Evolutionary conservation across 2,888 invertebrate species (phyloP), one percentile per base, ranked within the genome.

Genomic region (Gortyna flavago): DNA sequence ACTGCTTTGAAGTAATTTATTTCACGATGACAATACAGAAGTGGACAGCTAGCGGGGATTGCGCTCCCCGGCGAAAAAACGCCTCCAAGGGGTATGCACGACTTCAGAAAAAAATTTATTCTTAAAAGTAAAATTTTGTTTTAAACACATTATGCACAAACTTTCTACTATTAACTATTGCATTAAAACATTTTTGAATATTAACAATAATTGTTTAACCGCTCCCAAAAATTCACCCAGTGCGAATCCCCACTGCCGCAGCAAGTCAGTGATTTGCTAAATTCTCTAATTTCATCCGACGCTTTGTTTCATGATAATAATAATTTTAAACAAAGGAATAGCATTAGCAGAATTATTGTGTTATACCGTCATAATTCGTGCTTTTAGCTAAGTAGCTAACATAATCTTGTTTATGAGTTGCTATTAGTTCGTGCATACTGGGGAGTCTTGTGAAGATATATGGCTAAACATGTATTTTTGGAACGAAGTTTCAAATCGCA

Each of bases 271-370:
- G 83, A 83, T 81, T 83, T 48, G 77, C 85, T 61, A 73, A 81
- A 81, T 85, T 73, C 62, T 68, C 82, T 77, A 81, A 85, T 83
- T 83, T 77, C 59, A 18, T 57, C 77, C 16, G 64, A 41, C 38
- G 82, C 82, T 82, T 83, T 83, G 83, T 85, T 85, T 67, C 62
- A 21, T 65, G 38, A 48, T 81, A 82, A 83, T 85, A 77, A 85
- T 82, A 75, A 83, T 81, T 77, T 41, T 70, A 82, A 85, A 83
- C 85, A 85, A 83, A 85, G 77, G 77, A 32, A 48, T 0, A n/a
- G 29, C 83, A 85, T 83, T 83, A 85, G 71, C 35, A 7, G 29
- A 21, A 41, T 81, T 29, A 85, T 83, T 73, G 72, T 65, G 48
- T 77, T 68, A 72, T 62, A 57, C 44, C 62, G 38, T 38, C 62